phyloP scores from a whole-genome alignment of 2,888 invertebrate genomes.

The Lycocerus yunnanus region DNA sequence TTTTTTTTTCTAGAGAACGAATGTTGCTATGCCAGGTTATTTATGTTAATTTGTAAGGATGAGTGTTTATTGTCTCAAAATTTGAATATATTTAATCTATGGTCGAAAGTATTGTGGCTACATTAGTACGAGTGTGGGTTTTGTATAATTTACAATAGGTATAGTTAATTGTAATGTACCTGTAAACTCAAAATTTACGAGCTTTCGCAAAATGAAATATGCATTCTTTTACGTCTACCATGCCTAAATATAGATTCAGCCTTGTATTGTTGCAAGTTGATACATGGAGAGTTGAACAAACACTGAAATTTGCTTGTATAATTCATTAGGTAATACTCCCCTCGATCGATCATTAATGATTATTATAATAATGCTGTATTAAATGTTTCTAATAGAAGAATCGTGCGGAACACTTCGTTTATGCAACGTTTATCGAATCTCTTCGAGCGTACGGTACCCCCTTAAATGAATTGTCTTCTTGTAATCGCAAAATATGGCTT shows the following conservation, averaged over 20 bases:
- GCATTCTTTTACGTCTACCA: conserved; percentile 18
- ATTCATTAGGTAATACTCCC: neutral
- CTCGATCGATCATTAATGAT: neutral
- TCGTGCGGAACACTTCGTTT: neutral
- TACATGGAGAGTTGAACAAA: neutral
- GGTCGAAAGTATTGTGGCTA: neutral
- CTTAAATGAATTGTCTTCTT: too few relatives aligned
- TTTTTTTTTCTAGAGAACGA: neutral
- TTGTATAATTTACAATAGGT: neutral
- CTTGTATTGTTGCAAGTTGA: conserved; percentile 11
- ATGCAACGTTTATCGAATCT: too few relatives aligned
- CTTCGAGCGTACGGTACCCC: neutral
- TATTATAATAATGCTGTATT: neutral
- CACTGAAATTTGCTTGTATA: neutral
- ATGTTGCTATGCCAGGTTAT: neutral
- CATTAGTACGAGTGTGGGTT: neutral
- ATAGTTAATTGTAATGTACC: neutral
- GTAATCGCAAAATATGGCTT: too few relatives aligned
- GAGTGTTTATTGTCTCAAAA: neutral
- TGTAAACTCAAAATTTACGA: neutral
- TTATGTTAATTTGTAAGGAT: neutral
- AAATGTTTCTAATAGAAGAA: neutral
- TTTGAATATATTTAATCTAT: neutral
- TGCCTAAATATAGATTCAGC: conserved; percentile 22
- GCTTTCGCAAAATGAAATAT: conserved; percentile 3